phyloP scores from a whole-genome alignment of 2,797 vertebrate species.

The Leuciscus waleckii region DNA sequence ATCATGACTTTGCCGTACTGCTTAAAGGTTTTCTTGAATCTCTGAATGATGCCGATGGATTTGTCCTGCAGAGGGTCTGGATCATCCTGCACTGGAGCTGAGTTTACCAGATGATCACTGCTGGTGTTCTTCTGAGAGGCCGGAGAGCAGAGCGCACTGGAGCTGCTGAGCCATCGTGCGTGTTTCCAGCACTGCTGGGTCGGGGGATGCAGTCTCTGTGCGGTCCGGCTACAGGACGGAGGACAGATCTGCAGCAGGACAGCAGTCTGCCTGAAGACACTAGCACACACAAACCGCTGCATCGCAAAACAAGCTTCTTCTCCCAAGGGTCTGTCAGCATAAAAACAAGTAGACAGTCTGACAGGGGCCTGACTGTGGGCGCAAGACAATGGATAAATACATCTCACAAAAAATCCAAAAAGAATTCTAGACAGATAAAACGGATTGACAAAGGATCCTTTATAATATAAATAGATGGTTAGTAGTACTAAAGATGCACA shows the following conservation, averaged over 20 bases:
- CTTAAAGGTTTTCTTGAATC: conserved; percentile 95
- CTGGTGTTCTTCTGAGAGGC: conserved; percentile 65
- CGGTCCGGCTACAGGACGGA: background rate
- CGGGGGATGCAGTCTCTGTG: background rate
- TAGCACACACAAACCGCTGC: conserved; percentile 72
- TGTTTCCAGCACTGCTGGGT: background rate
- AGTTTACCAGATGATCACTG: conserved; percentile 30
- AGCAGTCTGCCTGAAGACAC: conserved; percentile 66
- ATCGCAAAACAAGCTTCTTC: conserved; percentile 66
- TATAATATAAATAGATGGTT: background rate
- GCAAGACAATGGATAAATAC: background rate
- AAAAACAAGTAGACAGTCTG: conserved; percentile 1
- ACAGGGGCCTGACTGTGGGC: background rate
- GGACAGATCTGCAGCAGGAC: conserved; percentile 9
- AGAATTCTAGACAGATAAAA: background rate
- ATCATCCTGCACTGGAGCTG: conserved; percentile 46
- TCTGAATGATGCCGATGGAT: conserved; percentile 88
- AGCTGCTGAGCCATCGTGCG: conserved; percentile 72
- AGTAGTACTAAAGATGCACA: background rate
- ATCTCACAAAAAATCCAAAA: background rate
- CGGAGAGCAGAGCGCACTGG: conserved; percentile 61
- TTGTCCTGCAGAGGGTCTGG: conserved; percentile 92
- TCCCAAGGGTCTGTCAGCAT: conserved; percentile 17
- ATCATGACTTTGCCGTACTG: conserved; percentile 98
- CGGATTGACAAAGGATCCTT: background rate